Base-by-base conservation (phyloP, 2,113 vertebrate species). In the Merops nubicus region DNA sequence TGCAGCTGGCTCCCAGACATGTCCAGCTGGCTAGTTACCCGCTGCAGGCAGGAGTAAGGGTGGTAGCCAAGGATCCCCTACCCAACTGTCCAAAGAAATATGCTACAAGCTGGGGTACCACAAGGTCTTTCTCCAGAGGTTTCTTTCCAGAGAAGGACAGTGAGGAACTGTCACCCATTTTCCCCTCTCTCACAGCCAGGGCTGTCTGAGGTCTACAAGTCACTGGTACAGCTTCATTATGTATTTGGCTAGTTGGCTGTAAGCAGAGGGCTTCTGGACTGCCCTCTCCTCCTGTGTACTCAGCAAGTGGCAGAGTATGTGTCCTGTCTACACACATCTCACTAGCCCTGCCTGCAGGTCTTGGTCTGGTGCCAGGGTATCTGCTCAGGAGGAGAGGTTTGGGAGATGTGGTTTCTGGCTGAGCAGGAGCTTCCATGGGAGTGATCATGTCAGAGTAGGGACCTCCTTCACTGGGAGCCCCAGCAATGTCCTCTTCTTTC, bases 121-220 rank as follows among this genome's bases (percentile, higher is more conserved):
- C 0, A 0, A 59, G 31, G 11, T 50, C 53, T 75, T 31, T 42
- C 34, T 60, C 38, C n/a, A 51, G 65, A 59, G 57, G 16, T 88
- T 79, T 85, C 26, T 54, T 75, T 43, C 89, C 53, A 50, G 40
- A 36, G 65, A 45, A 93, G 40, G 28, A 36, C 26, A 36, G 12
- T 25, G 38, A 16, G 22, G 70, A 88, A 16, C 26, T 1, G 1
- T 54, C 7, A 1, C 38, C 47, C 11, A 1, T 42, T 22, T 85
- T 50, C 33, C 67, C 0, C 0, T 73, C 48, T 91, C 48, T 43
- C n/a, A 20, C 2, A 1, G 7, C 26, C 26, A 26, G 36, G 38
- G 13, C 33, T 79, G 57, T 57, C 34, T 76, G 85, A 67, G 36
- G 31, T 88, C 74, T 91, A 14, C 45, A 60, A 88, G 56, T 95